phyloP scores from a whole-genome alignment of 2,888 invertebrate species.

The Candidula unifasciata region DNA sequence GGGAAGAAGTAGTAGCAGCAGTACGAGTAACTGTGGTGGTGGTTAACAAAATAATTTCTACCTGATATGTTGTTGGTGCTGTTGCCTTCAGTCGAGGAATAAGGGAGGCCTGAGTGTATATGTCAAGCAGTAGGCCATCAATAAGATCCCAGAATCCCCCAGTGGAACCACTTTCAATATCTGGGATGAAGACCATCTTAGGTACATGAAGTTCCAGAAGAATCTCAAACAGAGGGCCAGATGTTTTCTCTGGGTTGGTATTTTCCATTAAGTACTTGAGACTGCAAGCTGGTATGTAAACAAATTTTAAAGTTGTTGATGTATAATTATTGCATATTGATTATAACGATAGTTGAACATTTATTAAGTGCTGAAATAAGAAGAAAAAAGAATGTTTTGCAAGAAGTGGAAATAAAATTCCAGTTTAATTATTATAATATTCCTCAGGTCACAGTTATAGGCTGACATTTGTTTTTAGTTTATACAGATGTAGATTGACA shows the following conservation, averaged over 20 bases:
- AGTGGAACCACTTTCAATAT: slow-evolving; percentile 85
- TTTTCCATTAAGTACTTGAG: slow-evolving; percentile 93
- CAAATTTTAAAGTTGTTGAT: not conserved
- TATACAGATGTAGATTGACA: too few species aligned
- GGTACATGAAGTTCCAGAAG: slow-evolving; percentile 88
- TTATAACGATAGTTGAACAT: not conserved
- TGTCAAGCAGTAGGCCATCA: slow-evolving; percentile 87
- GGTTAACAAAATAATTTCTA: too few species aligned
- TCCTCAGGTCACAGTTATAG: too few species aligned
- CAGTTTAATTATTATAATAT: too few species aligned
- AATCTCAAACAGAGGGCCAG: slow-evolving; percentile 90
- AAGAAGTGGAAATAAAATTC: too few species aligned
- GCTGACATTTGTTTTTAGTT: too few species aligned
- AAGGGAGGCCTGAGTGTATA: slow-evolving; percentile 88
- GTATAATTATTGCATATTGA: too few species aligned
- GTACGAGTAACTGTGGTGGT: too few species aligned
- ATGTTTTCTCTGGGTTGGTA: slow-evolving; percentile 86
- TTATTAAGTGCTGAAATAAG: too few species aligned
- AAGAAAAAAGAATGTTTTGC: not conserved
- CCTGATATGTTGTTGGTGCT: slow-evolving; percentile 75
- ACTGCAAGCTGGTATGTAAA: slow-evolving; percentile 80
- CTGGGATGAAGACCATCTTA: slow-evolving; percentile 90
- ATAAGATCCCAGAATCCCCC: slow-evolving; percentile 89
- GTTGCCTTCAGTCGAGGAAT: slow-evolving; percentile 83
- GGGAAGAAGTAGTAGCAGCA: too few species aligned